Evolutionary conservation across 2,888 invertebrate species (phyloP), one percentile per base, ranked within the genome.

Genomic region (Ormyrus rosae): DNA sequence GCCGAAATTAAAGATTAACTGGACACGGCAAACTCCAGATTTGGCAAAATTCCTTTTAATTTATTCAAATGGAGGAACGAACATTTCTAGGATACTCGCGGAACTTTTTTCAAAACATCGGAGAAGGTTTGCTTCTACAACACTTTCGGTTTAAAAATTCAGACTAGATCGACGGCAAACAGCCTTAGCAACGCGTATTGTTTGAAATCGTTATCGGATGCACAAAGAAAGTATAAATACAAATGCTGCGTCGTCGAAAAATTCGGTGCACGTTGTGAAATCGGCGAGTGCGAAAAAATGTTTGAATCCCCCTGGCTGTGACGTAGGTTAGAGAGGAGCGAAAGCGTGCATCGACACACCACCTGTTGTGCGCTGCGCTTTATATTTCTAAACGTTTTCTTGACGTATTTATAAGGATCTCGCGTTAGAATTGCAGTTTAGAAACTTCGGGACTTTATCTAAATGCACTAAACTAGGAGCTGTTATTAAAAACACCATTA

Each of bases 321-420:
- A 34, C 34, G 7, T 64, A 11, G 8, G 13, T 3, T 46, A 63
- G 50, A 64, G 8, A 64, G 64, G 46, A 46, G 7, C 9, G 6
- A 48, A 53, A 13, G 34, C 55, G 19, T 53, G 13, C 34, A 48
- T 34, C 34, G 34, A n/a, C 56, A 34, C 51, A 61, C 8, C 48
- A 53, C 55, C 55, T 48, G 71, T 67, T 65, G 67, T 67, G 19
- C 55, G 7, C 5, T n/a, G 58, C 55, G 58, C 34, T 34, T 34
- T 34, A 34, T 55, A 34, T 78, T 78, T 71, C 78, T 67, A 78
- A 78, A 72, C 67, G 67, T 67, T 55, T 48, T 61, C 13, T n/a
- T 65, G 48, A 67, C 67, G 58, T 78, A 72, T 78, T 78, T 72
- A 48, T 61, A 78, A 78, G 67, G 67, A 50, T 51, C 9, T 45